phyloP scores from a whole-genome alignment of 1,140 invertebrate genomes.

The Dendroctonus valens region DNA sequence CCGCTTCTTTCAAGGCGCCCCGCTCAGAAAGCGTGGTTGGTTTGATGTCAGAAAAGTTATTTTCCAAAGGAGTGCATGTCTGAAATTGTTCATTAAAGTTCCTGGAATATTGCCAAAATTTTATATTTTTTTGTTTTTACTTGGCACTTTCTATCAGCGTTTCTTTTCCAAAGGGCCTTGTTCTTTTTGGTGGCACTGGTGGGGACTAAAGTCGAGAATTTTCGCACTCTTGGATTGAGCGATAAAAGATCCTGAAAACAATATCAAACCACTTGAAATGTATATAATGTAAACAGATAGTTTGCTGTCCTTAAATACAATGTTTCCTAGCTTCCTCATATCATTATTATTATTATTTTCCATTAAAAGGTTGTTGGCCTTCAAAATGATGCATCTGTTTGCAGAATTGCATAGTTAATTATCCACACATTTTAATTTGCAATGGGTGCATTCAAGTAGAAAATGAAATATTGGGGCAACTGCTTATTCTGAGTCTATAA shows the following conservation, averaged over 20 bases:
- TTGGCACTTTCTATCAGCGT: conserved; percentile 77
- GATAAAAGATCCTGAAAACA: conserved; percentile 73
- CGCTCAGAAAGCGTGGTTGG: conserved; percentile 95
- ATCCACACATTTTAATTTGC: too few species aligned
- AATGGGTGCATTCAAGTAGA: too few species aligned
- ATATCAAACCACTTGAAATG: too few species aligned
- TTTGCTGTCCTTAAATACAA: not conserved
- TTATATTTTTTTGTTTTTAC: conserved; percentile 59
- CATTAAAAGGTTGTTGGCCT: too few species aligned
- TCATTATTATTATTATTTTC: too few species aligned
- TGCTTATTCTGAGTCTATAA: too few species aligned
- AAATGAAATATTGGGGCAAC: too few species aligned
- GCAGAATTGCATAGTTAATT: too few species aligned
- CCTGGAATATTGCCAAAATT: not conserved
- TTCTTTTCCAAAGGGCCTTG: conserved; percentile 95
- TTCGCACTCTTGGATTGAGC: conserved; percentile 80
- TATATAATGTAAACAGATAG: too few species aligned
- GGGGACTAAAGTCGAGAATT: conserved; percentile 73
- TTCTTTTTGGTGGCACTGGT: conserved; percentile 81
- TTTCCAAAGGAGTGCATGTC: conserved; percentile 66
- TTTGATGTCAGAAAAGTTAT: conserved; percentile 97
- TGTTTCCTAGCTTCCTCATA: not conserved
- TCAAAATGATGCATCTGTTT: too few species aligned
- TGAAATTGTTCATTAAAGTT: conserved; percentile 13
- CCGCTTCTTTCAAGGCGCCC: conserved; percentile 87